Evolutionary conservation across 1,140 invertebrate species (phyloP).

Genomic region (Trissolcus basalis): DNA sequence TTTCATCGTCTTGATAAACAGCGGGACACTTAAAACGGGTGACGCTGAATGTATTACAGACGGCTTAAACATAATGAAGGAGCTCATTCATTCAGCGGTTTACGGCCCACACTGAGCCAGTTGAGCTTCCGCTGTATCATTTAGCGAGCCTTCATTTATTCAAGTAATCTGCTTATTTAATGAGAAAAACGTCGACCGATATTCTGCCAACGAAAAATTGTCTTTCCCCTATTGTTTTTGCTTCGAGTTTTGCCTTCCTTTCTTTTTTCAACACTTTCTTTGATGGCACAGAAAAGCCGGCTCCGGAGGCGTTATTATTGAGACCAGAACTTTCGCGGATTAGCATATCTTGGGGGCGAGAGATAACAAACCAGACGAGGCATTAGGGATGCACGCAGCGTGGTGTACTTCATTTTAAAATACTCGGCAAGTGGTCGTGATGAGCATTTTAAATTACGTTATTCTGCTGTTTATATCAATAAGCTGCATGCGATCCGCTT

Average conservation of each 20-base stretch:
- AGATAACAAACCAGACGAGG: background rate
- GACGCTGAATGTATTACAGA: slow-evolving; percentile 37
- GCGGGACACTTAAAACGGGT: slow-evolving; percentile 28
- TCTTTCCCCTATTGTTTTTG: slow-evolving; percentile 14
- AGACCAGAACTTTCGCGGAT: slow-evolving; percentile 10
- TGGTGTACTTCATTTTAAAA: slow-evolving; percentile 41
- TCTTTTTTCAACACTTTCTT: background rate
- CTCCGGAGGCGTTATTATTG: slow-evolving; percentile 8
- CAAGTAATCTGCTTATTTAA: slow-evolving; percentile 49
- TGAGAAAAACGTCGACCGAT: slow-evolving; percentile 7
- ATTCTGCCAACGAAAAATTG: background rate
- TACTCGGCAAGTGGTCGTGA: slow-evolving; percentile 29
- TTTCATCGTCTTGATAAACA: slow-evolving; percentile 41
- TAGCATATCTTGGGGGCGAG: slow-evolving; percentile 18
- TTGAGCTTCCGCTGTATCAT: slow-evolving; percentile 40
- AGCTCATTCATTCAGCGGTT: slow-evolving; percentile 41
- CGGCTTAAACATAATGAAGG: slow-evolving; percentile 49
- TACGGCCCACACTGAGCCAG: slow-evolving; percentile 20
- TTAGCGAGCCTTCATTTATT: slow-evolving; percentile 40
- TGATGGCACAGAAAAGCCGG: background rate
- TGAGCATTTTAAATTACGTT: slow-evolving; percentile 41
- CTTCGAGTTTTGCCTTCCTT: background rate
- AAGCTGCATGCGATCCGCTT: slow-evolving; percentile 25
- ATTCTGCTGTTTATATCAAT: slow-evolving; percentile 43
- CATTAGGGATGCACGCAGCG: slow-evolving; percentile 32